Conservation (phyloP, 30 jellyfish, hydroid and myxozoan genomes). For the Turritopsis rubra region DNA sequence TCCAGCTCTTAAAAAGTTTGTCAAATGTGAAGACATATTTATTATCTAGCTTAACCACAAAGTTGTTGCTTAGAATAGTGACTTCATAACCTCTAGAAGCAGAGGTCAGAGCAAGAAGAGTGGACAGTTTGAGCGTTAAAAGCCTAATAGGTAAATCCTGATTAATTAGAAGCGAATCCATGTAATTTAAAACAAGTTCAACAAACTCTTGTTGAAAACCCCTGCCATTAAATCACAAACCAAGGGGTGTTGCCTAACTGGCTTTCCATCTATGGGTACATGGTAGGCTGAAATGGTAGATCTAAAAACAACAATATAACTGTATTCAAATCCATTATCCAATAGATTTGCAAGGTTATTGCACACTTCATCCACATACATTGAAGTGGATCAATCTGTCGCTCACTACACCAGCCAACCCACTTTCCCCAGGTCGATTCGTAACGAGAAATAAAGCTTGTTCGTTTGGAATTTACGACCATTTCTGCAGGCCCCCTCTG, state of each 20-base stretch:
- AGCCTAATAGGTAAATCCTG: neutral
- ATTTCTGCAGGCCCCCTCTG: conserved; percentile 21
- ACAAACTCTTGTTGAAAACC: conserved; percentile 7
- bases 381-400: conserved; percentile 25
- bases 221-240: conserved; percentile 1
- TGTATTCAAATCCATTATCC: conserved; percentile 13
- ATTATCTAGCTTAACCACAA: neutral
- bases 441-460: conserved; percentile 13
- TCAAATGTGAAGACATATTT: neutral
- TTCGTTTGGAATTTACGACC: conserved; percentile 10
- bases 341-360: conserved; percentile 20
- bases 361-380: conserved; percentile 2
- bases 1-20: neutral
- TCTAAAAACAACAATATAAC: neutral
- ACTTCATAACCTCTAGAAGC: neutral
- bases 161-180: neutral
- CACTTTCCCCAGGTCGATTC: conserved; percentile 37
- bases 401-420: conserved; percentile 28
- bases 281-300: conserved; percentile 12
- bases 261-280: conserved; percentile 14
- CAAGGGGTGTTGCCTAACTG: conserved; percentile 25
- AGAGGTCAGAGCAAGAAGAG: neutral
- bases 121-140: neutral
- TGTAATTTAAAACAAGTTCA: neutral
- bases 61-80: neutral